phyloP scores from a whole-genome alignment of 2,888 invertebrate species.

The Quadroppia sp. region DNA sequence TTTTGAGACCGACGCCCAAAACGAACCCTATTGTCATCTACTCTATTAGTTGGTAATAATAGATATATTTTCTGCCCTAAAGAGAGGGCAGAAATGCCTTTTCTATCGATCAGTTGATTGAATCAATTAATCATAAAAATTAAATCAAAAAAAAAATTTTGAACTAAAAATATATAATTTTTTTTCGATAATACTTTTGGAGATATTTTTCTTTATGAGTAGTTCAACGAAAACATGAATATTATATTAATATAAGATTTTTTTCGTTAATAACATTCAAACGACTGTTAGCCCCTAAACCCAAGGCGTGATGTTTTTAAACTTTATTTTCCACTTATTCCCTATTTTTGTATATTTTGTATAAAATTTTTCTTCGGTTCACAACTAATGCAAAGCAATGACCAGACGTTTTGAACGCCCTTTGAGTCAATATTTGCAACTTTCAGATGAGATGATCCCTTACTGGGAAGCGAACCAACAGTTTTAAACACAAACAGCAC shows the following conservation, averaged over 20 bases:
- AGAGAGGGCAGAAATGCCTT: background rate
- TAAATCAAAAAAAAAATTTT: background rate
- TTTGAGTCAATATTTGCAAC: constrained; percentile 18
- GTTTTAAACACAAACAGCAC: too few species aligned
- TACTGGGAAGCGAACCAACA: background rate
- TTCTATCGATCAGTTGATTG: background rate
- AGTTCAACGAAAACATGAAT: background rate
- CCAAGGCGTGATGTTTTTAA: constrained; percentile 24
- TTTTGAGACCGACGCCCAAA: constrained; percentile 20
- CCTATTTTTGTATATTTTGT: too few species aligned
- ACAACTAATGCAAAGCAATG: constrained; percentile 13
- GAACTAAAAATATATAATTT: too few species aligned
- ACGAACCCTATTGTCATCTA: background rate
- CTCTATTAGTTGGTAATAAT: background rate
- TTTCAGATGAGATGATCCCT: background rate
- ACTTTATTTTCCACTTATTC: background rate
- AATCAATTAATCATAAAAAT: background rate
- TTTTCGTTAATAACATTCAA: background rate
- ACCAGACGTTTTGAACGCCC: constrained; percentile 23
- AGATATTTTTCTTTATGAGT: too few species aligned
- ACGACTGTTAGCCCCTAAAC: background rate
- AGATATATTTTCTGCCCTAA: background rate
- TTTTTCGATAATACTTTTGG: background rate
- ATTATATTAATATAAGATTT: background rate
- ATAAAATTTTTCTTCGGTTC: too few species aligned